These are phyloP conservation scores for Pterophyllum scalare DNA, from an alignment of 2,113 vertebrate species.

Conservation along the genomic window DNA sequence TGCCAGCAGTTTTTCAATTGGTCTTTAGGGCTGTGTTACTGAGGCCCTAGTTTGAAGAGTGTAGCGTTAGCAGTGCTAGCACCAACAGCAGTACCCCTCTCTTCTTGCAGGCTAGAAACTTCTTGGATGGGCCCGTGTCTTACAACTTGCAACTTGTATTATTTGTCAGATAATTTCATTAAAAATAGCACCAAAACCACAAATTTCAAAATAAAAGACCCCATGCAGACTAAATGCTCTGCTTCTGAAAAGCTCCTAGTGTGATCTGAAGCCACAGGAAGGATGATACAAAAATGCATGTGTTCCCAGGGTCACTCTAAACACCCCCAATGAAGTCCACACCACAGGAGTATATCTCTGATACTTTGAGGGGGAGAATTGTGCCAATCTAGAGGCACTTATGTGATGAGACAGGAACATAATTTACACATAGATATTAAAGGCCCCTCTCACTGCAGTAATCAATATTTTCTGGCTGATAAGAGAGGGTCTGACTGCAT, in stretches of 20 bases:
- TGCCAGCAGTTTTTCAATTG: not conserved
- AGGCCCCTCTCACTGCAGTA: fast-evolving
- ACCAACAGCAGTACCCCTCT: not conserved
- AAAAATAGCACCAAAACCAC: not conserved
- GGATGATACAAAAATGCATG: not conserved
- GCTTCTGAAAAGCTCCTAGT: not conserved
- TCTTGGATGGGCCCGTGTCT: not conserved
- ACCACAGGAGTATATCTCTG: not conserved
- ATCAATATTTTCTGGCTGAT: fast-evolving
- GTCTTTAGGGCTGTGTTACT: not conserved
- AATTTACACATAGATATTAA: not conserved
- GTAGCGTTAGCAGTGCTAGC: not conserved
- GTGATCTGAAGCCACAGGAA: not conserved
- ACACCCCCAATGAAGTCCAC: not conserved
- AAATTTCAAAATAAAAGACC: not conserved
- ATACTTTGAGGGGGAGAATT: not conserved
- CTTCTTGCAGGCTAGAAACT: not conserved
- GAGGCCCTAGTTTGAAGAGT: not conserved
- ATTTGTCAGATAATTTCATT: not conserved
- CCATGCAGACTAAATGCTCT: not conserved
- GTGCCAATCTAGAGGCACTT: not conserved
- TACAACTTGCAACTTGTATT: not conserved
- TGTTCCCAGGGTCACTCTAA: not conserved
- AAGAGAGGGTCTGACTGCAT: not conserved
- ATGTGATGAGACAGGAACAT: too few relatives aligned